These are phyloP conservation scores for Pandemis corylana DNA, from an alignment of 2,888 invertebrate genomes.

Conservation along the genomic window DNA sequence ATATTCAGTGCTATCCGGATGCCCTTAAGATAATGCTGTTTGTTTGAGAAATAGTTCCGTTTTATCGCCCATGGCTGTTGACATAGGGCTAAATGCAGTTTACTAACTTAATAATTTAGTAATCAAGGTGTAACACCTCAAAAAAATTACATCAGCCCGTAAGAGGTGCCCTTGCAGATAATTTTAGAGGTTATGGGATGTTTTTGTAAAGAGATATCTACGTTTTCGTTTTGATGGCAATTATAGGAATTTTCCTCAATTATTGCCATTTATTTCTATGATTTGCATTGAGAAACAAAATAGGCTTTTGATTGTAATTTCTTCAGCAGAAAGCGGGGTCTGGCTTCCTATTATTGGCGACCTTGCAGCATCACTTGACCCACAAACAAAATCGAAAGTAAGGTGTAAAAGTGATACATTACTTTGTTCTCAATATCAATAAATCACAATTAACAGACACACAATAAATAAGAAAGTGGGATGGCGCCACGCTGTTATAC, in stretches of 20 bases:
- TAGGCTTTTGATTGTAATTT: background rate
- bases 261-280: background rate
- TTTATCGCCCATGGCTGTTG: constrained; percentile 22
- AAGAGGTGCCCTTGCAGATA: constrained; percentile 28
- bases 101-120: constrained; percentile 19
- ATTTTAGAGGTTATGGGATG: constrained; percentile 3
- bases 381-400: constrained; percentile 36
- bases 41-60: constrained; percentile 35
- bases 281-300: background rate
- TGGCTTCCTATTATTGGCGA: constrained; percentile 6
- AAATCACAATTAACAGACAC: constrained; percentile 41
- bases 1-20: constrained; percentile 13
- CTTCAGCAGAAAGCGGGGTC: background rate
- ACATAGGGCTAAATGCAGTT: constrained; percentile 17
- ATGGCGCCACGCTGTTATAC: constrained; percentile 52
- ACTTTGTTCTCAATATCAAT: constrained; percentile 40
- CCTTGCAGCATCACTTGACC: constrained; percentile 28
- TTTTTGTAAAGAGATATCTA: background rate
- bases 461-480: constrained; percentile 64
- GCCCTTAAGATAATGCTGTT: constrained; percentile 37
- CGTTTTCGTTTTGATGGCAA: background rate
- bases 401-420: constrained; percentile 36
- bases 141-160: constrained; percentile 25
- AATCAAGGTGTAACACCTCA: constrained; percentile 23
- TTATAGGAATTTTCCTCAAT: background rate